A percentile compares a stretch with the other conserved stretches of the same genome.
Evolutionary conservation across 1,140 invertebrate species (phyloP).

Genomic region (Plodia interpunctella): DNA sequence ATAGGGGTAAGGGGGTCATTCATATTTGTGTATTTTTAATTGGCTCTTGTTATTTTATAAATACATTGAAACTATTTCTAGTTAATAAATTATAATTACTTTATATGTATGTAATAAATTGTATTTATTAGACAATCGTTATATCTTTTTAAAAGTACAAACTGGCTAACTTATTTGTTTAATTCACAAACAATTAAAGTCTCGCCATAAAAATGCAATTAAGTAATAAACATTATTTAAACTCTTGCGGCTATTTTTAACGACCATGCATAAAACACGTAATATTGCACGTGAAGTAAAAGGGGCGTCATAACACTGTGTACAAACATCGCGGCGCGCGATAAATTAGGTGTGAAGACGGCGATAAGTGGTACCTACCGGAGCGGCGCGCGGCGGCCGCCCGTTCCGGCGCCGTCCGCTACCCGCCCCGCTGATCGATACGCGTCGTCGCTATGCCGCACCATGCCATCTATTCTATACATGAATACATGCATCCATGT

Average conservation of each 20-base stretch:
- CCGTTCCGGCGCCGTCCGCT: conserved; percentile 12
- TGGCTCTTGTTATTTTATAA: no score
- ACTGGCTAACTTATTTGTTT: no score
- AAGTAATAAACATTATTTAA: not conserved
- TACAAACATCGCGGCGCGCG: conserved; percentile 46
- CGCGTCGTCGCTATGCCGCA: conserved; percentile 10
- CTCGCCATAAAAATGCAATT: not conserved
- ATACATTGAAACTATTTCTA: no score
- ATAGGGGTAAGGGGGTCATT: no score
- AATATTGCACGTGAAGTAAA: conserved; percentile 22
- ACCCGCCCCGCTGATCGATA: conserved; percentile 27
- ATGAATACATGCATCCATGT: not conserved
- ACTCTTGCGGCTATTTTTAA: conserved; percentile 1
- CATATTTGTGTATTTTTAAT: no score
- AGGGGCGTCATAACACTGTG: conserved; percentile 29
- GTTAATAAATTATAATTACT: not conserved
- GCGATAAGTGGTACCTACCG: conserved; percentile 51
- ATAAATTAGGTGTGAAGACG: conserved; percentile 70
- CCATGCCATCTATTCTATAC: conserved; percentile 3
- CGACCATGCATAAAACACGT: conserved; percentile 13
- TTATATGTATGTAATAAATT: not conserved
- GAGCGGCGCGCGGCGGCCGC: conserved; percentile 23
- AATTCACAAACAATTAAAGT: conserved; percentile 3
- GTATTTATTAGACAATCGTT: no score
- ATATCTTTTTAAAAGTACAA: no score